Base-by-base conservation (phyloP, 2,113 vertebrate genomes). In the Paraplagusia blochii region DNA sequence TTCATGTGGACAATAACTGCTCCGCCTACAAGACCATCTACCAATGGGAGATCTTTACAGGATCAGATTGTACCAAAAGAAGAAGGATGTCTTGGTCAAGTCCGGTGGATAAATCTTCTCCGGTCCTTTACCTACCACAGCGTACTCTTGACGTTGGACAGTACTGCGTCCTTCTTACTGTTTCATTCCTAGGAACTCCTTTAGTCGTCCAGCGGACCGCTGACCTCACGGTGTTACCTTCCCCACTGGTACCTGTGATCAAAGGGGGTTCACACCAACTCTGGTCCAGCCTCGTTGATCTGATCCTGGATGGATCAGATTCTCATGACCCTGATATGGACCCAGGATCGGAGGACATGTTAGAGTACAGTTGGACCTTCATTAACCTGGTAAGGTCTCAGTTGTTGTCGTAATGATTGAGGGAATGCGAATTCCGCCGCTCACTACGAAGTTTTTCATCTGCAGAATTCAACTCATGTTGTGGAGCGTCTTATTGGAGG, bases 251-350 rank as follows among this genome's bases (percentile, higher is more conserved):
- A 5, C 80, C 91, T 15, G 22, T 82, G 29, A 91, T 92, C 48
- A 82, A 80, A 44, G 91, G 91, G 44, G 91, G 91, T 14, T 88
- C 90, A 0, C 62, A 79, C 56, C 77, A 86, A 71, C 47, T 81
- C 15, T 92, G 91, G 84, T 67, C 90, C 34, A 74, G 54, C 34
- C 8, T 72, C 11, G 68, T 40, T n/a, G 85, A 91, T 45, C 83
- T 93, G 0, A 7, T 88, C 46, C 68, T 93, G 66, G 88, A 92
- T 42, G 92, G 88, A 44, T 83, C 77, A 3, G 70, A 84, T 7
- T 92, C 91, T 10, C 74, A 65, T 29, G 91, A 93, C 63, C 91
- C 90, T 15, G 90, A 92, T 45, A 18, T 64, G 14, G 65, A 74
- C 3, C 60, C 46, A n/a, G 72, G 66, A 57, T 42, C 55, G 4